Conservation (phyloP, 2,797 vertebrate species). For the Pithecia hirsuta region DNA sequence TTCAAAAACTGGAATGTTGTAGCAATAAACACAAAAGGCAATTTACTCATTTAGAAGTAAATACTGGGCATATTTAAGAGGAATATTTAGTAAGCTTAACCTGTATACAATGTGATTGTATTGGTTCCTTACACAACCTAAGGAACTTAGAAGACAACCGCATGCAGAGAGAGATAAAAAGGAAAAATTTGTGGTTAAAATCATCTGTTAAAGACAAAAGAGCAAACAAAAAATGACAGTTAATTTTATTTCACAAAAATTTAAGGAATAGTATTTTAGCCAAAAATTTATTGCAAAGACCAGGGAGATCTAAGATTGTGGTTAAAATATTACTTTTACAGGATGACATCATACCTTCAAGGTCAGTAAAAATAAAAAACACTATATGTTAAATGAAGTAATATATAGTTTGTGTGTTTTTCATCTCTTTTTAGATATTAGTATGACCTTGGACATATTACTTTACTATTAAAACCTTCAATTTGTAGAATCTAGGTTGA, state of each 20-base stretch:
- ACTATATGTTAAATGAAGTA: not conserved
- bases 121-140: not conserved
- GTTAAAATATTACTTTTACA: not conserved
- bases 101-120: not conserved
- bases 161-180: not conserved
- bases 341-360: not conserved
- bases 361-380: not conserved
- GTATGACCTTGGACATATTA: not conserved
- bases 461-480: not conserved
- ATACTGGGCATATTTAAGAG: not conserved
- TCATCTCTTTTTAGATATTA: not conserved
- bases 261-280: not conserved
- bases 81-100: not conserved
- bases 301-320: not conserved
- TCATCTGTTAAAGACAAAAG: not conserved
- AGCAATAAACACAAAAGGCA: not conserved
- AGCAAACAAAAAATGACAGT: not conserved
- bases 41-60: not conserved
- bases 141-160: not conserved
- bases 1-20: not conserved
- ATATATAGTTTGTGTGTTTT: not conserved
- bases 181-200: not conserved
- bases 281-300: not conserved
- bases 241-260: not conserved
- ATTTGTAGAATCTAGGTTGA: not conserved